Conservation (phyloP, 2,888 invertebrate species). For the Laothoe populi region DNA sequence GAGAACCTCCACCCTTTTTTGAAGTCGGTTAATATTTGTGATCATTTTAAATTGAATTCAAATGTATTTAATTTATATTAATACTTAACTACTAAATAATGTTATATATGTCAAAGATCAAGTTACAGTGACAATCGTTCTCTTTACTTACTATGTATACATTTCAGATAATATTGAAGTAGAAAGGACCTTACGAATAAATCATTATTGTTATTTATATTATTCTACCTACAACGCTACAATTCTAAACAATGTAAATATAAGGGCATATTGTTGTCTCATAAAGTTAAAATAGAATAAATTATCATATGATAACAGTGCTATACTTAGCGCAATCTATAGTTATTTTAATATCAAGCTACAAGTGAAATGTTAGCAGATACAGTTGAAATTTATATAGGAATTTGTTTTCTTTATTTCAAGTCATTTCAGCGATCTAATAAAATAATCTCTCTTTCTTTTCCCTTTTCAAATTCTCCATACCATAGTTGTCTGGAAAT, state of each 20-base stretch:
- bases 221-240: not conserved
- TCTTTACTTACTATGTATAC: not conserved
- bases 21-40: too few species aligned
- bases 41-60: too few species aligned
- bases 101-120: not conserved
- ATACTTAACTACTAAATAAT: not conserved
- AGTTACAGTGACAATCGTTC: not conserved
- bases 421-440: too few species aligned
- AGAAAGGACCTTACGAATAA: not conserved
- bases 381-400: too few species aligned
- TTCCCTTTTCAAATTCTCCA: too few species aligned
- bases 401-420: too few species aligned
- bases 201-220: not conserved
- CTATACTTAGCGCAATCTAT: conserved; percentile 3
- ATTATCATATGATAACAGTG: conserved; percentile 17
- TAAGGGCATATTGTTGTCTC: not conserved
- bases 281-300: conserved; percentile 16
- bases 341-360: conserved; percentile 5
- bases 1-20: too few species aligned
- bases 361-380: not conserved
- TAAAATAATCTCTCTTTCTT: too few species aligned
- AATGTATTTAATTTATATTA: too few species aligned
- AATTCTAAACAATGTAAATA: conserved; percentile 10
- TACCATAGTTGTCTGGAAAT: too few species aligned
- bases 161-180: not conserved